Percentiles rank a stretch among this genome's conserved stretches.
Conservation (phyloP, 2,888 invertebrate genomes). For the Volucella zonaria region DNA sequence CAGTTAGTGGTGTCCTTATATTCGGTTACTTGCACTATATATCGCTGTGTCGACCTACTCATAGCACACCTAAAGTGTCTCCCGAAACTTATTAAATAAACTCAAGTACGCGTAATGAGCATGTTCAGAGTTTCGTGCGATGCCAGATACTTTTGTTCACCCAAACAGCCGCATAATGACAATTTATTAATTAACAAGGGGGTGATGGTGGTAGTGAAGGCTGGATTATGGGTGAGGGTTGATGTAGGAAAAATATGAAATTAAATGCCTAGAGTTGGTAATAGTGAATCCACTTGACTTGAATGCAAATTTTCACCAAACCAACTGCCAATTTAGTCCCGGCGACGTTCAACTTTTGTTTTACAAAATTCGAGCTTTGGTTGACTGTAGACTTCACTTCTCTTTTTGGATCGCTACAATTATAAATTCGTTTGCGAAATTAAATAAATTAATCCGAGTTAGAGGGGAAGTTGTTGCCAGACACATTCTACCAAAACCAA, state of each 20-base stretch:
- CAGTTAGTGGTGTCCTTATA: slow-evolving; percentile 56
- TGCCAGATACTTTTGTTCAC: slow-evolving; percentile 33
- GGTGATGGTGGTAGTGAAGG: background rate
- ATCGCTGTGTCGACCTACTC: background rate
- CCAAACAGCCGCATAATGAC: slow-evolving; percentile 64
- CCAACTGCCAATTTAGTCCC: slow-evolving; percentile 4
- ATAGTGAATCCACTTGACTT: slow-evolving; percentile 62
- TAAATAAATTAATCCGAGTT: slow-evolving; percentile 74
- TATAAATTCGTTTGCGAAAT: slow-evolving; percentile 73
- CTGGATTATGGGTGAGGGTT: background rate
- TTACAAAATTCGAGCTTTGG: background rate
- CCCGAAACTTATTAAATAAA: slow-evolving; percentile 62
- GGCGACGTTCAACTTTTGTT: slow-evolving; percentile 11
- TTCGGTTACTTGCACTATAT: slow-evolving; percentile 32
- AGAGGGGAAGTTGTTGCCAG: slow-evolving; percentile 61
- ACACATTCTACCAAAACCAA: slow-evolving; percentile 18
- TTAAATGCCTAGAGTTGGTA: slow-evolving; percentile 45
- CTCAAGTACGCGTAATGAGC: slow-evolving; percentile 68
- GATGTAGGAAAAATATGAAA: slow-evolving; percentile 49
- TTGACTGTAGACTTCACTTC: background rate
- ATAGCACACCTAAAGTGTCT: background rate
- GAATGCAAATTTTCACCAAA: slow-evolving; percentile 61
- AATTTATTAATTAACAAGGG: slow-evolving; percentile 67
- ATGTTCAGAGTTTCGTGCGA: background rate
- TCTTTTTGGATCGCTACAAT: slow-evolving; percentile 49